Conservation (phyloP, 1,140 invertebrate genomes). For the Megathymus violae region DNA sequence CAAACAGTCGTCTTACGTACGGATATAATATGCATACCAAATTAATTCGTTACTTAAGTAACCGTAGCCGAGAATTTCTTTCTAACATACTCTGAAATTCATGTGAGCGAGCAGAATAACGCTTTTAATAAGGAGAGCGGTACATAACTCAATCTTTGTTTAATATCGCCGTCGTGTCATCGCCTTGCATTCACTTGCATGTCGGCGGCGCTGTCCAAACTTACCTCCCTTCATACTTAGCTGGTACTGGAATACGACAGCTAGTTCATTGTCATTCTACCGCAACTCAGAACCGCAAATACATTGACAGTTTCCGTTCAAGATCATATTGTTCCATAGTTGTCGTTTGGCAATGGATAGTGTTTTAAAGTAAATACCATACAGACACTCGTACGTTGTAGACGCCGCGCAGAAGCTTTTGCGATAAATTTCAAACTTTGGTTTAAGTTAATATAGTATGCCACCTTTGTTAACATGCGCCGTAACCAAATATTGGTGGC, state of each 20-base stretch:
- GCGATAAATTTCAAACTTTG: slow-evolving; percentile 64
- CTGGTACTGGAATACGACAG: slow-evolving; percentile 34
- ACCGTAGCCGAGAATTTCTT: slow-evolving; percentile 8
- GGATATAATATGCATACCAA: neutral
- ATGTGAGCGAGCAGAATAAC: slow-evolving; percentile 7
- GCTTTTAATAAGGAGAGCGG: slow-evolving; percentile 30
- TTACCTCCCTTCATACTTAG: slow-evolving; percentile 56
- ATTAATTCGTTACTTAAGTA: neutral
- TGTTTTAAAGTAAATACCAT: slow-evolving; percentile 8
- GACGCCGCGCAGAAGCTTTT: slow-evolving; percentile 44
- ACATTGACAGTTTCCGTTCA: slow-evolving; percentile 37
- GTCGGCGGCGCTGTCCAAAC: slow-evolving; percentile 54
- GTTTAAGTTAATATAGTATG: slow-evolving; percentile 65
- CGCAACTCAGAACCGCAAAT: neutral
- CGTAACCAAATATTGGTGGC: slow-evolving; percentile 44
- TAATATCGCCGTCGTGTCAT: slow-evolving; percentile 44
- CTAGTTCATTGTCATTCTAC: slow-evolving; percentile 32
- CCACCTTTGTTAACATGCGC: slow-evolving; percentile 62
- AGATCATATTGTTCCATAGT: neutral
- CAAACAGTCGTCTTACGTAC: too few relatives aligned
- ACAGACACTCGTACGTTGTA: slow-evolving; percentile 10
- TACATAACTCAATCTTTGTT: slow-evolving; percentile 52
- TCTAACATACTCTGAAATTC: neutral
- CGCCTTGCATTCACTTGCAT: slow-evolving; percentile 45
- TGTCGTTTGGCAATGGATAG: slow-evolving; percentile 25